Evolutionary conservation across 2,797 vertebrate species (phyloP).

Genomic region (Chaenodraco wilsoni): DNA sequence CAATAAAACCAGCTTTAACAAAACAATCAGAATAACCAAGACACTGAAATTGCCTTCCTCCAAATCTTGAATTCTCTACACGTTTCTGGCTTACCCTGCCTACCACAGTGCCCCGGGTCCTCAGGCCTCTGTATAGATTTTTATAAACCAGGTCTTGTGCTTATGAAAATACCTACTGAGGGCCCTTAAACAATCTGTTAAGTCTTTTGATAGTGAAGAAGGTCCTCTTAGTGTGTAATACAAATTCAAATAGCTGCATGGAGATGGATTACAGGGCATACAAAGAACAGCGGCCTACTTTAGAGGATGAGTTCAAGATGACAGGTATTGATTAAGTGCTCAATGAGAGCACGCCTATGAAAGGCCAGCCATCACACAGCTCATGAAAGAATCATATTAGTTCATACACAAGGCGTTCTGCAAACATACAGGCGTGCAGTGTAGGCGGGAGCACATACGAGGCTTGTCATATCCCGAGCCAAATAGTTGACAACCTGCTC

Average conservation of each 20-base stretch:
- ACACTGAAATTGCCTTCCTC: constrained; percentile 71
- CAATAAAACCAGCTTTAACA: constrained; percentile 80
- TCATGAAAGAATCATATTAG: constrained; percentile 81
- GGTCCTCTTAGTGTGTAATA: constrained; percentile 73
- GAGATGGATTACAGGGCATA: constrained; percentile 75
- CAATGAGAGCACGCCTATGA: constrained; percentile 70
- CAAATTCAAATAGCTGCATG: constrained; percentile 77
- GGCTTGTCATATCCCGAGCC: constrained; percentile 40
- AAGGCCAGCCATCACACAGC: constrained; percentile 73
- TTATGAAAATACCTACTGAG: constrained; percentile 73
- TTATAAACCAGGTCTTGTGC: constrained; percentile 62
- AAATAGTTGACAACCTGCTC: constrained; percentile 42
- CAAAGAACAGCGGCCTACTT: constrained; percentile 68
- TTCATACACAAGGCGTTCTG: constrained; percentile 59
- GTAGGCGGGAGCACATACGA: constrained; percentile 37
- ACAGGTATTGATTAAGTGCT: constrained; percentile 85
- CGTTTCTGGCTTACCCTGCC: constrained; percentile 50
- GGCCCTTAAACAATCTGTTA: constrained; percentile 79
- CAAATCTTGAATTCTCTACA: constrained; percentile 62
- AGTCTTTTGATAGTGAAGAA: constrained; percentile 74
- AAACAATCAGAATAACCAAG: constrained; percentile 72
- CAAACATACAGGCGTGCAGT: constrained; percentile 60
- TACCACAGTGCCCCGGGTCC: constrained; percentile 58
- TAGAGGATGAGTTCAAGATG: constrained; percentile 79
- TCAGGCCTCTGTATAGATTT: constrained; percentile 70